Conservation (phyloP, 2,888 invertebrate genomes). For the Spatulosminthurus flaviceps region DNA sequence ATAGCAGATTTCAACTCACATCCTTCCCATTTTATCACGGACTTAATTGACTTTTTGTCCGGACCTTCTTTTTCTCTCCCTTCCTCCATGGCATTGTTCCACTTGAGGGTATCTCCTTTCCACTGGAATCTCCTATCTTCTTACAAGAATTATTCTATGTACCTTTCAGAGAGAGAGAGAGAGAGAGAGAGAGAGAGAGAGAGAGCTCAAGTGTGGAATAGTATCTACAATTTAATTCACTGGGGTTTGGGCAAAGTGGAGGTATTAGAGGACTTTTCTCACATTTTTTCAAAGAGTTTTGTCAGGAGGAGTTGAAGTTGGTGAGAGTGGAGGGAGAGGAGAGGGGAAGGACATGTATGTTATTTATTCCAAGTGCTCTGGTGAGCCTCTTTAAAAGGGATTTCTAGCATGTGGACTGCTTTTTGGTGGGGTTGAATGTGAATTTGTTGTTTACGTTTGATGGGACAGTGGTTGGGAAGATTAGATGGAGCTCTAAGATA, state of each 20-base stretch:
- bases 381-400: neutral
- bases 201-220: too few species aligned
- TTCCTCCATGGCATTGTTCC: neutral
- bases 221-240: too few species aligned
- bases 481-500: neutral
- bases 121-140: too few species aligned
- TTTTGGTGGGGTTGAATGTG: slow-evolving; percentile 8
- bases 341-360: neutral
- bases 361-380: slow-evolving; percentile 12
- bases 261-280: too few species aligned
- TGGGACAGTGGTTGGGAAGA: too few species aligned
- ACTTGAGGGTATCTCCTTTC: too few species aligned
- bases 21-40: slow-evolving; percentile 42
- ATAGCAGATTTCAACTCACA: slow-evolving; percentile 39
- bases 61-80: neutral
- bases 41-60: slow-evolving; percentile 39
- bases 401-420: slow-evolving; percentile 1
- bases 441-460: slow-evolving; percentile 7
- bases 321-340: neutral
- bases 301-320: too few species aligned
- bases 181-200: too few species aligned
- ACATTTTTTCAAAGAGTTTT: neutral
- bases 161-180: too few species aligned
- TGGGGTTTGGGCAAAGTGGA: too few species aligned
- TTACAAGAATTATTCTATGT: too few species aligned